These are phyloP conservation scores for Pseudococcus viburni DNA, from an alignment of 2,888 invertebrate species.

Conservation along the genomic window DNA sequence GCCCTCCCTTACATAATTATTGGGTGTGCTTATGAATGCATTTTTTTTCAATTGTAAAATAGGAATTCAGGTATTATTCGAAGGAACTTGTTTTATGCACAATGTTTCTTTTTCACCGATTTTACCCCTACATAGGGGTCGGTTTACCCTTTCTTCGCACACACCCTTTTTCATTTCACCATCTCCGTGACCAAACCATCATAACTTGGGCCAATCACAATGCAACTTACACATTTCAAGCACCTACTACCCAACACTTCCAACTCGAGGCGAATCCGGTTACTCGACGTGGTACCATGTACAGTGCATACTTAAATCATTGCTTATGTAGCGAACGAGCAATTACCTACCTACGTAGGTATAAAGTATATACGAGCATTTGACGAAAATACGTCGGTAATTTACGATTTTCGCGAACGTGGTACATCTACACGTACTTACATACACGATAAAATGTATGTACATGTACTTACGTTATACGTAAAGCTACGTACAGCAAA, in stretches of 20 bases:
- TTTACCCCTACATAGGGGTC: no score
- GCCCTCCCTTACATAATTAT: no score
- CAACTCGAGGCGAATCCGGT: conserved; percentile 5
- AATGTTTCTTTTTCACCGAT: no score
- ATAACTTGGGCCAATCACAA: no score
- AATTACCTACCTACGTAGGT: background rate
- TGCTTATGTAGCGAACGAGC: background rate
- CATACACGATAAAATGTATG: background rate
- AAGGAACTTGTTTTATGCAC: no score
- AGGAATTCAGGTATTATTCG: no score
- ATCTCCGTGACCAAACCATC: no score
- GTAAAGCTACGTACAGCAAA: background rate
- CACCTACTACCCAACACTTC: background rate
- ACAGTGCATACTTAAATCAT: background rate
- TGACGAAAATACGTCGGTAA: background rate
- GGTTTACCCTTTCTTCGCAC: no score
- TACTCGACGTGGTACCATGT: background rate
- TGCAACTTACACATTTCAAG: background rate
- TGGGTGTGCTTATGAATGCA: no score
- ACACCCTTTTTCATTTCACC: no score
- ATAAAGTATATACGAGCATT: background rate
- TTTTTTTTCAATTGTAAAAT: no score
- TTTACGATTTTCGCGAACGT: background rate
- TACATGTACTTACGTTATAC: background rate
- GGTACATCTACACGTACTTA: no score